Evolutionary conservation across 2,888 invertebrate species (phyloP), one percentile per base, ranked within the genome.

Genomic region (Anoncus sp.): DNA sequence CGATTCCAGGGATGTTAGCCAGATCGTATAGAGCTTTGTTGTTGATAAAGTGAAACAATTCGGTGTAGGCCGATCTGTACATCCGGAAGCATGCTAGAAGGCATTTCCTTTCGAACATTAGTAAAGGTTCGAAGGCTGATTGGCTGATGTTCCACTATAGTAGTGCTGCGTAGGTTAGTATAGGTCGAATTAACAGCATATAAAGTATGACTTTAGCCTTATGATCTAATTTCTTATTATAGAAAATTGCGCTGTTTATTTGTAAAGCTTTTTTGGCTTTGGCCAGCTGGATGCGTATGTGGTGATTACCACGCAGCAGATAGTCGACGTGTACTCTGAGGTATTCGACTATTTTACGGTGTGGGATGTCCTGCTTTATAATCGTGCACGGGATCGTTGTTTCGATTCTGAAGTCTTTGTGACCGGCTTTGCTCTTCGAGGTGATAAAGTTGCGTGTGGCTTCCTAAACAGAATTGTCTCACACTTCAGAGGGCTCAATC

Each of bases 391-490:
- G 65, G 1, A n/a, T 38, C 0, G 40, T 67, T 10, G 49, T 49
- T 18, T 71, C 35, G 0, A 73, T 73, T 31, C 71, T n/a, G 18
- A 81, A 81, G 0, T 70, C 16, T 9, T 67, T 72, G 38, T 62
- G 67, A 0, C 62, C 40, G 5, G 22, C 6, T 5, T 27, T 49
- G 20, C 49, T 24, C 20, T 60, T 49, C 9, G 22, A 57, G 3
- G 22, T 22, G 1, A 74, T 14, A 5, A 24, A 6, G 7, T 75
- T n/a, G n/a, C n/a, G 5, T 55, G n/a, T 0, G 66, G 67, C 9
- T 73, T 75, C 7, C 82, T 38, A 10, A 80, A 69, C 3, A 80
- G n/a, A 6, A 82, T 82, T 0, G 75, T 72, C 35, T 80, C 80
- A 20, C 77, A 79, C 71, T 82, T 77, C 0, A 0, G 0, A 0